Conservation (phyloP, 1,140 invertebrate genomes). For the Mesaphorura yosii region DNA sequence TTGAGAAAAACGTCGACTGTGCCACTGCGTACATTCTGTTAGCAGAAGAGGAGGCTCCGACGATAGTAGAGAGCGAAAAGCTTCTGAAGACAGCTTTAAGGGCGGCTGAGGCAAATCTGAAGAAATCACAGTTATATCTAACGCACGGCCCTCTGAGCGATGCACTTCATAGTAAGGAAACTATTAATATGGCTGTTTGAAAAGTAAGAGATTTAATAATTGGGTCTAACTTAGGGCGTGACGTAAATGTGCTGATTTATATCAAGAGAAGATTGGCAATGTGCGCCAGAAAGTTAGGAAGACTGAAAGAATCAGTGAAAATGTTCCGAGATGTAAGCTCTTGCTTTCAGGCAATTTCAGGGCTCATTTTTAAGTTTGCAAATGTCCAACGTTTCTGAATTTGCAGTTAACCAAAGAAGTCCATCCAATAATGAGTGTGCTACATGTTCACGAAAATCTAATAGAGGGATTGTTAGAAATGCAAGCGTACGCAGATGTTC, state of each 20-base stretch:
- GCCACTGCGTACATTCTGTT: constrained; percentile 88
- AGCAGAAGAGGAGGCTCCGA: constrained; percentile 91
- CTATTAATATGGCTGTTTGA: too few relatives aligned
- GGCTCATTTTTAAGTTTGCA: not conserved
- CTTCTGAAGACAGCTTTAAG: constrained; percentile 77
- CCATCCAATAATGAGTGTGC: constrained; percentile 85
- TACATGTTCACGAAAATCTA: constrained; percentile 95
- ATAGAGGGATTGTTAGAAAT: constrained; percentile 91
- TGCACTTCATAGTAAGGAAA: constrained; percentile 57
- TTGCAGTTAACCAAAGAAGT: constrained; percentile 84
- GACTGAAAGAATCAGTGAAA: constrained; percentile 88
- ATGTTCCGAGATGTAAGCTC: constrained; percentile 78
- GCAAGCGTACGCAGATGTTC: constrained; percentile 92
- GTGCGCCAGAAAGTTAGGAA: constrained; percentile 89
- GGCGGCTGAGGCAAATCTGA: constrained; percentile 74
- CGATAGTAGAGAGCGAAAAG: constrained; percentile 77
- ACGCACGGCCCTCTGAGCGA: constrained; percentile 67
- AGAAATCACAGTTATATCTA: constrained; percentile 63
- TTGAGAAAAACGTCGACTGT: constrained; percentile 85
- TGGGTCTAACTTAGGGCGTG: constrained; percentile 46
- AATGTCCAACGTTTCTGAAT: not conserved
- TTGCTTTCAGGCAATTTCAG: constrained; percentile 1
- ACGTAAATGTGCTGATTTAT: constrained; percentile 92
- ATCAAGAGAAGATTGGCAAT: constrained; percentile 87
- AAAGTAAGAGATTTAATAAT: constrained; percentile 1